A percentile compares a stretch with the other conserved stretches of the same genome.
phyloP scores from a whole-genome alignment of 2,888 invertebrate species.

The Chaetoderma sp. region DNA sequence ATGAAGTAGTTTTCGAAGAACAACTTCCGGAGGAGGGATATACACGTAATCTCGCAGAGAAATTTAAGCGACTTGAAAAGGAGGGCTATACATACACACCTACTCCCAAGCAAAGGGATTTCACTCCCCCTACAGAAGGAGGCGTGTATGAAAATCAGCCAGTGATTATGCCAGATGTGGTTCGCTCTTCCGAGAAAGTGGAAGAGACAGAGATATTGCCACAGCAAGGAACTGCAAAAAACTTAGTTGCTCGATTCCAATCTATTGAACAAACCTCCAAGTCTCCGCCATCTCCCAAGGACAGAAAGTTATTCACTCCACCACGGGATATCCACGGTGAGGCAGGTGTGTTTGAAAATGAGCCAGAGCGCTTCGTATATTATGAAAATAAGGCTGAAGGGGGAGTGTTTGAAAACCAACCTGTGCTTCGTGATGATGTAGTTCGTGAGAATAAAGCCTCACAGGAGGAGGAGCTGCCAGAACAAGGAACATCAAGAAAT shows the following conservation, averaged over 20 bases:
- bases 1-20: constrained; percentile 43
- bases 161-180: constrained; percentile 39
- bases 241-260: constrained; percentile 78
- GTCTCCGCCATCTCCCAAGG: background rate
- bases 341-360: background rate
- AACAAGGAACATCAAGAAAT: constrained; percentile 45
- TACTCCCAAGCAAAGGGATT: constrained; percentile 46
- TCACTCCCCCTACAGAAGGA: constrained; percentile 53
- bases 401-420: constrained; percentile 50
- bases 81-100: constrained; percentile 43
- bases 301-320: background rate
- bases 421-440: constrained; percentile 36
- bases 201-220: constrained; percentile 58
- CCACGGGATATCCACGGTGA: no score
- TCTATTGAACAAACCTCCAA: constrained; percentile 84
- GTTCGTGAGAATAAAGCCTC: constrained; percentile 37
- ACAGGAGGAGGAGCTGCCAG: constrained; percentile 43
- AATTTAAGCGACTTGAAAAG: constrained; percentile 51
- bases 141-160: constrained; percentile 55
- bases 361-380: background rate
- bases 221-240: constrained; percentile 81
- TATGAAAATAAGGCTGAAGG: constrained; percentile 2
- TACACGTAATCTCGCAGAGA: constrained; percentile 52
- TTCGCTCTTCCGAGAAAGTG: constrained; percentile 46
- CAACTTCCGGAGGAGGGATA: constrained; percentile 50